Percentiles rank a stretch among this genome's conserved stretches.
phyloP scores from a whole-genome alignment of 1,140 invertebrate genomes.

The Theocolax elegans region DNA sequence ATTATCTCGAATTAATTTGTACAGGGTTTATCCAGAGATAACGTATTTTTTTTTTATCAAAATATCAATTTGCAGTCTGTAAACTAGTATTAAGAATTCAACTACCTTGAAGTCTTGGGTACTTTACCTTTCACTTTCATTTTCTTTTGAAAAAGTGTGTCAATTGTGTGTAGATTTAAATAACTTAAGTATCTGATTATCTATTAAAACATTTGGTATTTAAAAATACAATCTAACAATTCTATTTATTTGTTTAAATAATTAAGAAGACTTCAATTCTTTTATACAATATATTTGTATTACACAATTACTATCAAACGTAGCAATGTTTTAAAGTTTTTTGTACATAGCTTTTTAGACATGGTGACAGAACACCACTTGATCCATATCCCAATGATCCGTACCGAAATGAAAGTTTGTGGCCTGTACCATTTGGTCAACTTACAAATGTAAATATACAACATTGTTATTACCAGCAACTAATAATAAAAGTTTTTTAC shows the following conservation, averaged over 20 bases:
- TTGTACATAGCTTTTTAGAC: conserved; percentile 73
- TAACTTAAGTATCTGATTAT: no score
- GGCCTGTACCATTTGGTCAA: conserved; percentile 83
- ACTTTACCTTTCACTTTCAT: conserved; percentile 15
- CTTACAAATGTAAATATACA: conserved; percentile 77
- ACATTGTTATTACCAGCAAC: background rate
- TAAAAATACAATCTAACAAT: no score
- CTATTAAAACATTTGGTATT: no score
- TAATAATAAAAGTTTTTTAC: background rate
- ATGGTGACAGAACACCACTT: conserved; percentile 86
- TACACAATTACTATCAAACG: no score
- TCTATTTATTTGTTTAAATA: no score
- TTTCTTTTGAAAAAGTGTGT: conserved; percentile 12
- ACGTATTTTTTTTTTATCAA: background rate
- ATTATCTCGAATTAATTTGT: background rate
- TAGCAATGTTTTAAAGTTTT: background rate
- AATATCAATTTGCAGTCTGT: no score
- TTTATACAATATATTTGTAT: no score
- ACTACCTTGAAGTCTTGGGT: background rate
- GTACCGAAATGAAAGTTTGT: conserved; percentile 73
- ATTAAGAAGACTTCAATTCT: no score
- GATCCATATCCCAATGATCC: conserved; percentile 82
- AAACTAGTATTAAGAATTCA: no score
- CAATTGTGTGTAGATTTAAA: background rate
- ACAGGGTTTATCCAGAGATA: background rate